Evolutionary conservation across 1,140 invertebrate species (phyloP).

Genomic region (Leguminivora glycinivorella): DNA sequence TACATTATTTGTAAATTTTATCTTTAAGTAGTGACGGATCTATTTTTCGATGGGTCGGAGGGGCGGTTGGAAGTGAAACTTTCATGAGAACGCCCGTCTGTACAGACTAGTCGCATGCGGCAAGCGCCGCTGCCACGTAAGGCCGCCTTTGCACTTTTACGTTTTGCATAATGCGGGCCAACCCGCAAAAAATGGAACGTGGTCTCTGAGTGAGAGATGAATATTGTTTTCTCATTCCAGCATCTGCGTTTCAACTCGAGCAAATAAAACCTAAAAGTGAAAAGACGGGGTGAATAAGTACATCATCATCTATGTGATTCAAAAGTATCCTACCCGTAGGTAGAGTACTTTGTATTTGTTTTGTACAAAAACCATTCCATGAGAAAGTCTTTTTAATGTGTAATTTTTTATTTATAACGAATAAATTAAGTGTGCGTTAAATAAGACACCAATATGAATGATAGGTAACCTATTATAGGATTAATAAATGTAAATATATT

Average conservation of each 20-base stretch:
- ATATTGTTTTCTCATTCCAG: neutral
- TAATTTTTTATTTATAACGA: constrained; percentile 70
- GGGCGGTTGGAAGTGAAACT: constrained; percentile 71
- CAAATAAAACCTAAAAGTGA: constrained; percentile 2
- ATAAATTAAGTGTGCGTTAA: constrained; percentile 70
- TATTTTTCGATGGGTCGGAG: constrained; percentile 70
- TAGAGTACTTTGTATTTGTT: constrained; percentile 62
- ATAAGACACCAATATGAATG: constrained; percentile 76
- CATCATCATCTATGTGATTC: constrained; percentile 64
- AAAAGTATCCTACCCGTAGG: constrained; percentile 57
- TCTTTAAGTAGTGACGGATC: constrained; percentile 75
- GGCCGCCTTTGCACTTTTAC: neutral
- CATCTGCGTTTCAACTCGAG: neutral
- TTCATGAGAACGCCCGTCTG: constrained; percentile 62
- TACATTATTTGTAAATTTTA: constrained; percentile 77
- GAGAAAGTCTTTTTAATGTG: constrained; percentile 67
- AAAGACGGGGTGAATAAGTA: constrained; percentile 35
- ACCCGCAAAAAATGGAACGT: too few relatives aligned
- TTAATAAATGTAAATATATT: constrained; percentile 77
- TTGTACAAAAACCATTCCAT: constrained; percentile 79
- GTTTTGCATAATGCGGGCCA: neutral
- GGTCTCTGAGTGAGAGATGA: neutral
- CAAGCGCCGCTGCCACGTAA: neutral
- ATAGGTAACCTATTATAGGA: constrained; percentile 57
- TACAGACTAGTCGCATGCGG: constrained; percentile 67